These are phyloP conservation scores for Ophiodon elongatus DNA, from an alignment of 2,113 vertebrate species.

Conservation along the genomic window DNA sequence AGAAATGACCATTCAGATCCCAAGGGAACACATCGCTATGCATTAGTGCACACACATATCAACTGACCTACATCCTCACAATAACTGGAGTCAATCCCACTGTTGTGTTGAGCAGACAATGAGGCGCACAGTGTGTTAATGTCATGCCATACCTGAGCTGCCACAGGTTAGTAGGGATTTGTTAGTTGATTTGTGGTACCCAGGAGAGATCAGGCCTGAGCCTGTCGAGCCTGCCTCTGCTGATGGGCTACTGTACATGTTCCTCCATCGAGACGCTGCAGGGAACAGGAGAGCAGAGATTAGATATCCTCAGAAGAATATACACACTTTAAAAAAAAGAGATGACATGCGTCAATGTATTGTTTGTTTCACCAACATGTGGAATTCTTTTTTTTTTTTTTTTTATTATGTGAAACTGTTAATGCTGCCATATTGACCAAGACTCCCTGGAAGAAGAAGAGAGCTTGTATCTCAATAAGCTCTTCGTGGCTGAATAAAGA, in stretches of 20 bases:
- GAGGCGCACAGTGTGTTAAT: conserved; percentile 77
- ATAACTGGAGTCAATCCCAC: conserved; percentile 38
- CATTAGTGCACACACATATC: conserved; percentile 29
- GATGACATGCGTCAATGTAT: neutral
- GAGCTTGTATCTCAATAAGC: neutral
- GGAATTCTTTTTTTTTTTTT: too few relatives aligned
- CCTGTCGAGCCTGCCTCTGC: conserved; percentile 86
- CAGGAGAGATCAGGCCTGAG: conserved; percentile 91
- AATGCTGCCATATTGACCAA: neutral
- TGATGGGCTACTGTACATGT: conserved; percentile 92
- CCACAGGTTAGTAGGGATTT: conserved; percentile 98
- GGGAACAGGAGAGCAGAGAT: conserved; percentile 43
- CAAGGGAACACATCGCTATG: conserved; percentile 17
- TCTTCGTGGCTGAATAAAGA: neutral
- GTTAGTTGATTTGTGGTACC: conserved; percentile 98
- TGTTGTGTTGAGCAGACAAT: conserved; percentile 46
- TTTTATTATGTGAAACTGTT: neutral
- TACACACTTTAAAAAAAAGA: neutral
- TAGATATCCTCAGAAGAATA: conserved; percentile 3
- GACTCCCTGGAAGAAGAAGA: neutral
- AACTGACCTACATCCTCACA: conserved; percentile 42
- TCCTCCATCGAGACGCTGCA: conserved; percentile 93
- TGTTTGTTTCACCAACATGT: neutral
- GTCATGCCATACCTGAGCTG: conserved; percentile 94
- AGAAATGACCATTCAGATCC: conserved; percentile 6